Conservation (phyloP, 2,797 vertebrate genomes). For the Pyrocephalus nanus region DNA sequence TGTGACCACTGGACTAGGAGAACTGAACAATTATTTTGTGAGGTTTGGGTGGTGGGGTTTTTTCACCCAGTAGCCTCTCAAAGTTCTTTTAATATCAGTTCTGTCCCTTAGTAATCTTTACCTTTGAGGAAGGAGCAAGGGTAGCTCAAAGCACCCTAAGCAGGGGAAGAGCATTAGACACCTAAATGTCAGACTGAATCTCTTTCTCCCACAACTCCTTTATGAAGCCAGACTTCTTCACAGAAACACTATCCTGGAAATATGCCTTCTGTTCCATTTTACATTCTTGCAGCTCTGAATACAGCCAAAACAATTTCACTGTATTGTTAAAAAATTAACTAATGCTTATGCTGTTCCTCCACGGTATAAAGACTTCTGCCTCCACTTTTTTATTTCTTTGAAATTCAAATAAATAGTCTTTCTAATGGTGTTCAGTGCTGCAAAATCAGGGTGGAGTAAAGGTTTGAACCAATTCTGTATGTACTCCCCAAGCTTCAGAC, state of each 20-base stretch:
- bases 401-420: neutral
- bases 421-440: neutral
- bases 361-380: neutral
- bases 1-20: neutral
- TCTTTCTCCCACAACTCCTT: neutral
- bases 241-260: constrained; percentile 5
- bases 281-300: constrained; percentile 31
- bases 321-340: constrained; percentile 1
- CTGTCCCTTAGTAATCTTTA: neutral
- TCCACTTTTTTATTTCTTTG: neutral
- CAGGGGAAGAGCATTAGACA: neutral
- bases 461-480: neutral
- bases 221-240: neutral
- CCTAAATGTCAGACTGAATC: neutral
- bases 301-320: neutral
- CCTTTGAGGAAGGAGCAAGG: neutral
- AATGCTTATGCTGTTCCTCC: neutral
- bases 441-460: neutral
- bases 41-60: neutral
- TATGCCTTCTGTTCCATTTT: constrained; percentile 26
- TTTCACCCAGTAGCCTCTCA: neutral
- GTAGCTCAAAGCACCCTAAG: neutral
- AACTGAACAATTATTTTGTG: neutral
- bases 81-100: neutral
- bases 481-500: neutral